Conservation (phyloP, 2,797 vertebrate species). For the Danio kyathit region DNA sequence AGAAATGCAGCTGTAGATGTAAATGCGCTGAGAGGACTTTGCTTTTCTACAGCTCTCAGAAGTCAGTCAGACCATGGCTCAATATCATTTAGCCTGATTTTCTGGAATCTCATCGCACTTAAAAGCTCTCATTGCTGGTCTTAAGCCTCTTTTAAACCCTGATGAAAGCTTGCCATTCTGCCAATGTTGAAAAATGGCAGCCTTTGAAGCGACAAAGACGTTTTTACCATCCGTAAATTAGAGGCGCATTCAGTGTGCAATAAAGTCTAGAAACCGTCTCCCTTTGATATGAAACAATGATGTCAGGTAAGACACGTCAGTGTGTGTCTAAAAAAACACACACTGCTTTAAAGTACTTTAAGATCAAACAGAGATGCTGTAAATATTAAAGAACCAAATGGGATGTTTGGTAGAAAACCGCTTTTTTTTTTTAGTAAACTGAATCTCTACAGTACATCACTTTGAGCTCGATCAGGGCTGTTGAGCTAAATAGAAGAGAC, state of each 20-base stretch:
- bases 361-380: constrained; percentile 21
- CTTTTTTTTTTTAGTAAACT: no score
- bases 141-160: constrained; percentile 39
- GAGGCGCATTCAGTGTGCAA: constrained; percentile 5
- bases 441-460: no score
- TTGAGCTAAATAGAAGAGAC: no score
- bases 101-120: constrained; percentile 16
- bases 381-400: constrained; percentile 38
- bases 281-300: constrained; percentile 47
- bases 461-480: no score
- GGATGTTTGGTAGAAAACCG: neutral
- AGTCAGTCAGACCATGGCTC: neutral
- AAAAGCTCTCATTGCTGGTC: constrained; percentile 21
- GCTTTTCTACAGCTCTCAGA: neutral
- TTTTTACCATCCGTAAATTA: constrained; percentile 50
- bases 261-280: constrained; percentile 35
- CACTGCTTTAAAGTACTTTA: constrained; percentile 10
- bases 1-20: no score
- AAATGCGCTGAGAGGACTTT: neutral
- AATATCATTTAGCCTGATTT: neutral
- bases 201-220: constrained; percentile 40
- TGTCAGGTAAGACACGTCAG: constrained; percentile 35
- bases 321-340: neutral
- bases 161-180: constrained; percentile 35
- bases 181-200: constrained; percentile 27